Evolutionary conservation across 2,888 invertebrate species (phyloP), one percentile per base, ranked within the genome.

Genomic region (Eilema caniola): DNA sequence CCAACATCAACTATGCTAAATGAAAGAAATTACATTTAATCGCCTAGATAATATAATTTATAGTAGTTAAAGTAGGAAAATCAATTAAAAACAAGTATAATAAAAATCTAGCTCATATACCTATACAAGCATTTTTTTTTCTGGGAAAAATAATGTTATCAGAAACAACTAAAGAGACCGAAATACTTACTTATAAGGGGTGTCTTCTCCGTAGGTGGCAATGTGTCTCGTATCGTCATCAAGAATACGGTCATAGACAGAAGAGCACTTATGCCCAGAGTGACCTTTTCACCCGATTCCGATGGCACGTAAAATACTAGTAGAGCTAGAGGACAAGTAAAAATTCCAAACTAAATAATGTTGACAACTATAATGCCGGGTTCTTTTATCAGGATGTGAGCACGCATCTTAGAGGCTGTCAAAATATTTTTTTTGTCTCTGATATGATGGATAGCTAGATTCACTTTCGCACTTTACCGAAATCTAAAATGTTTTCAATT

Each of bases 251-350:
- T 98, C 97, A 98, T 98, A 28, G 98, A 98, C 20, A 98, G 96
- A n/a, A 98, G 96, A 7, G 98, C 98, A 83, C 98, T 98, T 85
- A 98, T 98, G 31, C 98, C 98, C 31, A 98, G 95, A 1, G 98
- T 98, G 74, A 98, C 98, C 91, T 98, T 98, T 90, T 98, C 98
- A 1, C 98, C 98, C 5, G 98, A 98, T 88, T 98, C 98, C 61
- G 98, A 97, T 33, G 98, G 98, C 85, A 98, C 98, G 96, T 98
- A 98, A 94, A 98, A 98, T 71, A 98, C 98, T 82, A 98, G 95
- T 65, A 98, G 95, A 65, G 98, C 98, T 97, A 94, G 69, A 90
- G 90, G 31, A 57, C 67, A 78, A 72, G 73, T 28, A 67, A 33
- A 67, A 70, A 71, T 65, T 57, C n/a, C 61, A n/a, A 62, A 47